Base-by-base conservation (phyloP, 2,113 vertebrate species). In the Glaucidium brasilianum region DNA sequence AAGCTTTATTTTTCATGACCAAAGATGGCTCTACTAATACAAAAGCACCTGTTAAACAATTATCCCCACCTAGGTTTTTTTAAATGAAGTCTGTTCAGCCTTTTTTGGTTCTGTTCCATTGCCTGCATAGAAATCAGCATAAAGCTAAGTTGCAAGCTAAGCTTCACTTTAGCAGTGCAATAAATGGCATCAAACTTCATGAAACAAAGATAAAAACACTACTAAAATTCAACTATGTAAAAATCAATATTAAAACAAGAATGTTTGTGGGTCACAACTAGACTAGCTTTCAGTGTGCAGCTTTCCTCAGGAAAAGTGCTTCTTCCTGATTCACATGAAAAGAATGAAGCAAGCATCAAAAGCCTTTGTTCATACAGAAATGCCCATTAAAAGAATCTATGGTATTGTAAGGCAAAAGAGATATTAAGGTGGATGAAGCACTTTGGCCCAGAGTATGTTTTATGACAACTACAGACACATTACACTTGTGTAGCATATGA, bases 251-350 rank as follows among this genome's bases (percentile, higher is more conserved):
- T 19, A 68, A 85, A 96, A 75, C 69, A 62, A 92, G 19, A 77
- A 96, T 37, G 79, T 5, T 64, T 56, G 97, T 98, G 98, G 98
- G 97, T 99, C 98, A 99, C 97, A 97, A 99, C 98, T 91, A 98
- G 98, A 99, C 98, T 96, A 96, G 94, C 93, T 98, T 98, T 96
- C 87, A 95, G 56, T 91, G 87, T 88, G 96, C 96, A 91, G 58
- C 85, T 71, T 91, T 98, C 97, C 97, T 98, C 97, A 95, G 97
- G 98, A 97, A 91, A 89, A 92, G 45, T 32, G 19, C 29, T 79
- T 90, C 53, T 94, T 94, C 97, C 97, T 30, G 89, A 98, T 98
- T 98, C 98, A 98, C 79, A 88, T 85, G 35, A 64, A 92, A 95
- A 97, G 91, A 97, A 97, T 90, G 97, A 97, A 97, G 94, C 94